A percentile compares a stretch with the other conserved stretches of the same genome.
phyloP scores from a whole-genome alignment of 2,797 vertebrate genomes.

The Sardinella longiceps region DNA sequence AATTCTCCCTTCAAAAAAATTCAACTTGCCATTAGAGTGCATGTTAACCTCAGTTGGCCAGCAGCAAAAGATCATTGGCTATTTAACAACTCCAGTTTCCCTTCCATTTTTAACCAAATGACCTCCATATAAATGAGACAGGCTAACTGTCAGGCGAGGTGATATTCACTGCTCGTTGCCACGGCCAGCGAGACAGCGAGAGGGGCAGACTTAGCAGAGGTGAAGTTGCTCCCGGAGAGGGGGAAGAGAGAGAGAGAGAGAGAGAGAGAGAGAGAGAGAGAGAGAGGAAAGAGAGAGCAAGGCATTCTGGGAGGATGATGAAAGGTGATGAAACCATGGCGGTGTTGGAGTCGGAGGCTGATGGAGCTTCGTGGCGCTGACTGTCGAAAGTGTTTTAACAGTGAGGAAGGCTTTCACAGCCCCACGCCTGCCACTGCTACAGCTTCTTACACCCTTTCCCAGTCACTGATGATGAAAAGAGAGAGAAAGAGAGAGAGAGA shows the following conservation, averaged over 20 bases:
- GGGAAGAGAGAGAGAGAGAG: background rate
- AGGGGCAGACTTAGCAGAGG: background rate
- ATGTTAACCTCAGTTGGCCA: background rate
- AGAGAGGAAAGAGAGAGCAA: too few relatives aligned
- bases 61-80: background rate
- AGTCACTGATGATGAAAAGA: background rate
- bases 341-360: background rate
- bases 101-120: background rate
- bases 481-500: background rate
- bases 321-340: background rate
- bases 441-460: background rate
- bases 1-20: background rate
- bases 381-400: background rate
- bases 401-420: background rate
- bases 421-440: too few relatives aligned
- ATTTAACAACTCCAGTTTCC: background rate
- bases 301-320: slow-evolving; percentile 8
- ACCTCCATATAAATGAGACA: background rate
- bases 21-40: background rate
- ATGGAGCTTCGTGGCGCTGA: background rate
- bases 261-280: background rate
- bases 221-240: background rate
- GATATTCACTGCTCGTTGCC: background rate
- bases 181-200: slow-evolving; percentile 6
- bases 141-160: background rate